These are phyloP conservation scores for Drosophila subsilvestris DNA, from an alignment of 2,888 invertebrate genomes.

Conservation along the genomic window DNA sequence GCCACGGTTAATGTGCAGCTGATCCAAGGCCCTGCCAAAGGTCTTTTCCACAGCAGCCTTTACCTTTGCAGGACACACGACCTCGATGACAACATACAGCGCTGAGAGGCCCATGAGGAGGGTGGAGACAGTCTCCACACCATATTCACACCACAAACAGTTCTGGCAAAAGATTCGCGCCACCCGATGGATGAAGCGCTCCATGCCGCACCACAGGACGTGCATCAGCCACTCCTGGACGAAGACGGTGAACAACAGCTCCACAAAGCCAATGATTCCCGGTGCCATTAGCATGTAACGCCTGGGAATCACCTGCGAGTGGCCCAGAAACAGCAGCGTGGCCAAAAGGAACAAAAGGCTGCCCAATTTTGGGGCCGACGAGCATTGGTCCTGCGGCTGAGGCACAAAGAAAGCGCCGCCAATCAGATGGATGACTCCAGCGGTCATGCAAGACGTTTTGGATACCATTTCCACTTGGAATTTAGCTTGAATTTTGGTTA, in stretches of 20 bases:
- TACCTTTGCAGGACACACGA: constrained; percentile 17
- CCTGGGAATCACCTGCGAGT: constrained; percentile 44
- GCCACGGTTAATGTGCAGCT: constrained; percentile 34
- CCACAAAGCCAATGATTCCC: constrained; percentile 12
- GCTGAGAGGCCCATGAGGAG: neutral
- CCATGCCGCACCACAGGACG: constrained; percentile 48
- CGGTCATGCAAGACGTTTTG: constrained; percentile 33
- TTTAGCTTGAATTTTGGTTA: neutral
- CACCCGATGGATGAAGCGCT: constrained; percentile 36
- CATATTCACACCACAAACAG: constrained; percentile 46
- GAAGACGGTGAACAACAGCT: constrained; percentile 49
- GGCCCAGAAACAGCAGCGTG: constrained; percentile 42
- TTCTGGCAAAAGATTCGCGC: constrained; percentile 29
- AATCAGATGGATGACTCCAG: constrained; percentile 46
- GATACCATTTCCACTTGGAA: constrained; percentile 48
- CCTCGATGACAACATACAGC: constrained; percentile 16
- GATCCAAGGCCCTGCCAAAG: constrained; percentile 26
- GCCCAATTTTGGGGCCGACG: constrained; percentile 23
- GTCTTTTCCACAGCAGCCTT: constrained; percentile 12
- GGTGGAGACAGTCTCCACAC: neutral
- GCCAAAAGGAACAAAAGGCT: constrained; percentile 35
- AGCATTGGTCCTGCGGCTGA: constrained; percentile 27
- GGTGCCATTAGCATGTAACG: constrained; percentile 14
- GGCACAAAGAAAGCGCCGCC: constrained; percentile 46
- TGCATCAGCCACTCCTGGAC: constrained; percentile 43